Evolutionary conservation across 1,140 invertebrate species (phyloP), one percentile per base, ranked within the genome.

Genomic region (Magallana angulata): DNA sequence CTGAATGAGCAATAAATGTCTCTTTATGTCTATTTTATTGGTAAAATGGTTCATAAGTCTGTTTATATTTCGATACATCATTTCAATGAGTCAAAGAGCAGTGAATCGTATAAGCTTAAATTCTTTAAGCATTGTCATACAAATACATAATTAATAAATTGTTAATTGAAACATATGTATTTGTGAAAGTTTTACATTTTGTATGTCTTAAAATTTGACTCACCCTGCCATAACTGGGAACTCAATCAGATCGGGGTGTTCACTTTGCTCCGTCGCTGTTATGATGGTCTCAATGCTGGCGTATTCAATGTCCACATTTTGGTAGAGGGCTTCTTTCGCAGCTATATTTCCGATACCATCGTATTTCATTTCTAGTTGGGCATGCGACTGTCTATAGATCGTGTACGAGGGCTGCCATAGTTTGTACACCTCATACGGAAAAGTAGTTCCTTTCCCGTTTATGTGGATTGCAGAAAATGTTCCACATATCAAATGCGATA

Each of bases 381-480:
- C 68, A 76, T 76, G 14, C 12, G 18, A 12, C 68, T 76, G 18
- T 12, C 91, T 76, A 58, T 88, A 88, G 4, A 71, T 16, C n/a
- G n/a, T 86, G 48, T 89, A 89, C 1, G 88, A 84, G 3, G 88
- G 81, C 12, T 82, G 83, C 88, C 88, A 89, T 11, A 56, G 62
- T 86, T 89, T 89, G 76, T 89, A 89, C 30, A 89, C 88, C 7
- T 81, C 84, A 18, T 64, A 56, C 7, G 88, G 88, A 83, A 89
- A 86, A n/a, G 85, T 89, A 6, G 88, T 85, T 18, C 88, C 88
- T 56, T 86, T 86, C 16, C 88, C 88, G 14, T 57, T 76, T 59
- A 87, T 14, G 24, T 87, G 48, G 16, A 82, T 24, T n/a, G 9
- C 11, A 57, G 81, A 18, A 76, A 76, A 76, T 12, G 24, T 30